Base-by-base conservation (phyloP, 2,888 invertebrate genomes). In the Apodemia duryi region DNA sequence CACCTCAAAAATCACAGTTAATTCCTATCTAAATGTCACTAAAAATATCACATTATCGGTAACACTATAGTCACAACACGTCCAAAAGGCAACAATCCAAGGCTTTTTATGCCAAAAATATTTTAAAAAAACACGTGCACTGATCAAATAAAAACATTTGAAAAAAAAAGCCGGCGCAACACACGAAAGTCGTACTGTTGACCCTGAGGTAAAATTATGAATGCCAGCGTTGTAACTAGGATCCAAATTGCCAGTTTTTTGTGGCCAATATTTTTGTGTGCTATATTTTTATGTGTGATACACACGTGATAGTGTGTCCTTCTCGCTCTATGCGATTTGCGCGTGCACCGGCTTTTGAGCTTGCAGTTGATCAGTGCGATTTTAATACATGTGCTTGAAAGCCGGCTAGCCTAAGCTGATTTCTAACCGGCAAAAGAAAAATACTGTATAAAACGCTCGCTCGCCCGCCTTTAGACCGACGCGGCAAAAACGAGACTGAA, bases 401-500 rank as follows among this genome's bases (percentile, higher is more conserved):
- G 84, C 84, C 86, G 85, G 85, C 82, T 81, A 78, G 78, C 70
- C 49, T 46, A 11, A 57, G 77, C 49, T 46, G 77, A 78, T 77
- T 74, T 74, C 76, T 72, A 71, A 72, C 79, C 80, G 83, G 80
- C 81, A 74, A 78, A 76, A 85, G 84, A 86, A 85, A 83, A 86
- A 86, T 88, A 85, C 87, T 84, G 82, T 85, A 88, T 78, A 87
- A 87, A 87, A 86, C 81, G 79, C 83, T 80, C 86, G 86, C 78
- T 86, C 86, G 85, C 83, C 86, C 91, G 90, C 89, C 91, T 91
- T 86, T 86, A 91, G 89, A 89, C 85, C 84, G 82, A 88, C 92
- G 90, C 92, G 92, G 91, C 91, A 92, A 92, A 92, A 92, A 91
- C 91, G 85, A 91, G 90, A 92, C 92, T 92, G 92, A 92, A 91